These are phyloP conservation scores for Caenorhabditis latens DNA, from an alignment of 1,140 invertebrate species.

Conservation along the genomic window DNA sequence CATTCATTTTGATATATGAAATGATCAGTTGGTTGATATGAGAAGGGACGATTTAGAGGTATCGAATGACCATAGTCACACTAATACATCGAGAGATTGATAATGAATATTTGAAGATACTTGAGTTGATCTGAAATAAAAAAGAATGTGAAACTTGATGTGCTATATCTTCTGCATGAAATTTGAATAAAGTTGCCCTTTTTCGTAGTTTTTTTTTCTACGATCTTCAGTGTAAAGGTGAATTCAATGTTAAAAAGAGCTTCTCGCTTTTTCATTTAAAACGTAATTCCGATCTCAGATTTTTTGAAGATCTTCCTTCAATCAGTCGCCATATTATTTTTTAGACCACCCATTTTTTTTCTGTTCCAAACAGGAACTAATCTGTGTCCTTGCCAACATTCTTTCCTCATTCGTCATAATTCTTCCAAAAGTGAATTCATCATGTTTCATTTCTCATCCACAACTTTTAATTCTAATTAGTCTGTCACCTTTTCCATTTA, in stretches of 20 bases:
- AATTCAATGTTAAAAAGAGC: too few relatives aligned
- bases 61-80: not conserved
- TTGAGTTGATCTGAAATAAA: too few relatives aligned
- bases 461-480: not conserved
- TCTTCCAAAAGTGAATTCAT: not conserved
- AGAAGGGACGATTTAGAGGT: not conserved
- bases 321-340: not conserved
- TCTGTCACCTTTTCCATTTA: not conserved
- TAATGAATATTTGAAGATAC: too few relatives aligned
- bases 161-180: too few relatives aligned
- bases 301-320: too few relatives aligned
- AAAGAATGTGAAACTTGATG: too few relatives aligned
- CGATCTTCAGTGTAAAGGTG: too few relatives aligned
- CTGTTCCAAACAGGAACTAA: not conserved
- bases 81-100: not conserved
- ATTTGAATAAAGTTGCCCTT: too few relatives aligned
- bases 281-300: too few relatives aligned
- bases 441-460: not conserved
- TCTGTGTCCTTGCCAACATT: not conserved
- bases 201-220: too few relatives aligned
- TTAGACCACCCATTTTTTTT: not conserved
- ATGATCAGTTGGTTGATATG: slow-evolving; percentile 38
- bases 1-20: slow-evolving; percentile 49
- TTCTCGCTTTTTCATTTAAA: too few relatives aligned
- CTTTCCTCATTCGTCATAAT: not conserved